A percentile compares a stretch with the other conserved stretches of the same genome.
These are phyloP conservation scores for Punctoribates punctum DNA, from an alignment of 2,888 invertebrate species.

Conservation along the genomic window DNA sequence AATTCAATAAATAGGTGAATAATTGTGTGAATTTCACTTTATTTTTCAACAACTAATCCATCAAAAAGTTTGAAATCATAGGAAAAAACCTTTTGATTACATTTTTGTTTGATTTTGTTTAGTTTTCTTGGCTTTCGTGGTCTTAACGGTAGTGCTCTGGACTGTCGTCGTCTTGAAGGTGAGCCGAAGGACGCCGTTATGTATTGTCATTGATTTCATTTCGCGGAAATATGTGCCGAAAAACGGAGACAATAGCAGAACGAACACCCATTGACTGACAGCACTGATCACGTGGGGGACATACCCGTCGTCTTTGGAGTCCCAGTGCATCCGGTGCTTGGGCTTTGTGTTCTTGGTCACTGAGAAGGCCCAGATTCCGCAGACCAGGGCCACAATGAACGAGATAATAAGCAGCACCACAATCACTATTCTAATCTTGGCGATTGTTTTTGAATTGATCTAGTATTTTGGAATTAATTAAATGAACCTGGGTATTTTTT, in stretches of 20 bases:
- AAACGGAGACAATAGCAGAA: constrained; percentile 13
- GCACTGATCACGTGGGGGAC: background rate
- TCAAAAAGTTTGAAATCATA: too few species aligned
- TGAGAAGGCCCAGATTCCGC: constrained; percentile 8
- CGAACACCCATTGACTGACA: constrained; percentile 15
- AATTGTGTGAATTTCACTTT: too few species aligned
- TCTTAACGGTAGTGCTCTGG: background rate
- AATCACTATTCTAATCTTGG: background rate
- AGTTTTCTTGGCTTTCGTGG: background rate
- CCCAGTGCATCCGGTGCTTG: background rate
- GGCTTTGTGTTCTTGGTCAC: constrained; percentile 9
- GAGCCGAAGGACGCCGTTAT: constrained; percentile 21
- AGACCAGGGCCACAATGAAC: background rate
- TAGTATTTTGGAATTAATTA: too few species aligned
- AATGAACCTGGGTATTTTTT: too few species aligned
- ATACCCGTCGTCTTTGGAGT: background rate
- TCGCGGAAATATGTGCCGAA: constrained; percentile 24
- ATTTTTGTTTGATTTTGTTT: constrained; percentile 13
- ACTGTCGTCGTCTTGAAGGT: background rate
- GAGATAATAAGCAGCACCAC: background rate
- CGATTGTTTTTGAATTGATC: constrained; percentile 10
- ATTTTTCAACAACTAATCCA: too few species aligned
- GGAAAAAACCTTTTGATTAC: background rate
- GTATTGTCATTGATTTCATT: constrained; percentile 15
- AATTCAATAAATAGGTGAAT: too few species aligned